Conservation (phyloP, 2,888 invertebrate species). For the Acrobasis repandana region DNA sequence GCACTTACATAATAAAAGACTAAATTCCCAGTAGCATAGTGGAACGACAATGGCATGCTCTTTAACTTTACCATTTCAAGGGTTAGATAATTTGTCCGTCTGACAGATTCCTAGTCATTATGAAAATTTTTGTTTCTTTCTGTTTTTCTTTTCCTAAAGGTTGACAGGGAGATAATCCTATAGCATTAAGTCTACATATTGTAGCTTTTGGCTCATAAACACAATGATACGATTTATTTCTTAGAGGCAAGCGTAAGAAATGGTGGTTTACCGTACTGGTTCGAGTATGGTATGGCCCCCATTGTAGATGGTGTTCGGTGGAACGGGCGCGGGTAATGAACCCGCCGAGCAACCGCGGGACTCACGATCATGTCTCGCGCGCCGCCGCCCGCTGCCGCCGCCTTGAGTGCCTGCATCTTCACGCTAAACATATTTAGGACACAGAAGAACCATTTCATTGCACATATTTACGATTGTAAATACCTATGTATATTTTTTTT, state of each 20-base stretch:
- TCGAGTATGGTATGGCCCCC: conserved; percentile 55
- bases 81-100: no score
- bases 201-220: not conserved
- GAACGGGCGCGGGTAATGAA: conserved; percentile 74
- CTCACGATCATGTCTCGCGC: conserved; percentile 40
- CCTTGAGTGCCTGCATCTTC: not conserved
- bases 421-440: not conserved
- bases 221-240: not conserved
- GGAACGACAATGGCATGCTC: no score
- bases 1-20: no score
- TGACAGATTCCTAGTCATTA: no score
- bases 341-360: conserved; percentile 65
- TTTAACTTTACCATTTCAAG: no score
- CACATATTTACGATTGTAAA: no score
- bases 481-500: no score
- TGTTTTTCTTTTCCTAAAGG: no score
- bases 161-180: no score
- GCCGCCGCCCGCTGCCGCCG: conserved; percentile 12
- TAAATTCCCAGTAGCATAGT: no score
- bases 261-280: conserved; percentile 49
- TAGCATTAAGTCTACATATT: no score
- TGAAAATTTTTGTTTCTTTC: no score
- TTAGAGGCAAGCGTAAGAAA: conserved; percentile 4
- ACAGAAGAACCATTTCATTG: not conserved
- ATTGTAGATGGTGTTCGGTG: conserved; percentile 59